phyloP scores from a whole-genome alignment of 2,113 vertebrate genomes.

The Paramisgurnus dabryanus region DNA sequence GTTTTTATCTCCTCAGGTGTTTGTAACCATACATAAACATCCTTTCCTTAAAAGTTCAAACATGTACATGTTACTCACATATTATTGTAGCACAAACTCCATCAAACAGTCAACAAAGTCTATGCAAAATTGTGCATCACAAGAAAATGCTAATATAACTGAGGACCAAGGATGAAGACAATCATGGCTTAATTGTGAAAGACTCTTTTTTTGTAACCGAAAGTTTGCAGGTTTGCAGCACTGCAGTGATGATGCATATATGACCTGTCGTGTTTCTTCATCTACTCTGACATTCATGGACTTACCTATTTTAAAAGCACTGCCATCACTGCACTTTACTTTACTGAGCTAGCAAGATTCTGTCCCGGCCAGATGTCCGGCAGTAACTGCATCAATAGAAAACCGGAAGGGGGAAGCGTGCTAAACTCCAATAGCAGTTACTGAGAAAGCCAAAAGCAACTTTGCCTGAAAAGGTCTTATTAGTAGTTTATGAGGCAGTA shows the following conservation, averaged over 20 bases:
- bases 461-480: slow-evolving; percentile 22
- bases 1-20: too few relatives aligned
- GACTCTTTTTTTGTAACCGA: too few relatives aligned
- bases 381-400: slow-evolving; percentile 4
- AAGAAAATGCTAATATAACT: too few relatives aligned
- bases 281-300: not conserved
- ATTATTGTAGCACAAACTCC: too few relatives aligned
- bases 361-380: slow-evolving; percentile 23
- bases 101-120: too few relatives aligned
- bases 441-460: not conserved
- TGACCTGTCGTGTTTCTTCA: slow-evolving; percentile 10
- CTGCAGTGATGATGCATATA: not conserved
- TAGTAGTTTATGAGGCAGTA: slow-evolving; percentile 17
- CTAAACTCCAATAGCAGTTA: not conserved
- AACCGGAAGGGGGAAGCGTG: not conserved
- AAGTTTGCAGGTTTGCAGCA: too few relatives aligned
- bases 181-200: too few relatives aligned
- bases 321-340: slow-evolving; percentile 4
- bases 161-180: too few relatives aligned
- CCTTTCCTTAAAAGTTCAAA: too few relatives aligned
- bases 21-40: too few relatives aligned
- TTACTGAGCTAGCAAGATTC: slow-evolving; percentile 10
- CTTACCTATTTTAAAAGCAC: slow-evolving; percentile 16
- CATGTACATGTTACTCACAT: too few relatives aligned
- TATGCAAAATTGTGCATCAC: too few relatives aligned